Percentiles rank a stretch among this genome's conserved stretches.
phyloP scores from a whole-genome alignment of 2,113 vertebrate species.

The Progne subis region DNA sequence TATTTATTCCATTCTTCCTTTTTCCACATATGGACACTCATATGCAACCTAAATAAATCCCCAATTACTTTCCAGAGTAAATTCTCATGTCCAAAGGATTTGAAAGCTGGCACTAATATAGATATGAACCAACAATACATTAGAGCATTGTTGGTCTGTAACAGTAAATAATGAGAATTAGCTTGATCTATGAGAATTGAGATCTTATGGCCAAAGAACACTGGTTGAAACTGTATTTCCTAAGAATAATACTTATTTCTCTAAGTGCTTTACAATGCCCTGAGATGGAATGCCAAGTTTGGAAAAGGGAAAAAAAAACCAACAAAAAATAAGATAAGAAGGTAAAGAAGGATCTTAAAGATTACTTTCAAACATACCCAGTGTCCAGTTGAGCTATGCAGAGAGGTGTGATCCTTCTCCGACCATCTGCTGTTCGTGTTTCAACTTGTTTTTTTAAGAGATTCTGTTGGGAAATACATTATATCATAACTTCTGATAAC shows the following conservation, averaged over 20 bases:
- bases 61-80: background rate
- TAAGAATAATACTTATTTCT: background rate
- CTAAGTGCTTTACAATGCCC: background rate
- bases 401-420: slow-evolving; percentile 94
- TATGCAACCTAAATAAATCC: background rate
- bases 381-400: slow-evolving; percentile 99
- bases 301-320: background rate
- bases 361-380: slow-evolving; percentile 77
- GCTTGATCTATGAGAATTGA: background rate
- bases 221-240: background rate
- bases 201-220: background rate
- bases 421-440: slow-evolving; percentile 92
- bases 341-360: background rate
- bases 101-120: background rate
- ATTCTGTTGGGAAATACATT: slow-evolving; percentile 79
- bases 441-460: slow-evolving; percentile 98
- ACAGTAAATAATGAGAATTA: background rate
- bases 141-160: background rate
- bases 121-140: background rate
- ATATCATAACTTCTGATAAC: background rate
- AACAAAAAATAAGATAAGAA: background rate
- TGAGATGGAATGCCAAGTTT: background rate
- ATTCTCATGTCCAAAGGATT: background rate
- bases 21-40: background rate
- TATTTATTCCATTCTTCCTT: background rate